phyloP scores from a whole-genome alignment of 2,797 vertebrate genomes.

The Harpagifer antarcticus region DNA sequence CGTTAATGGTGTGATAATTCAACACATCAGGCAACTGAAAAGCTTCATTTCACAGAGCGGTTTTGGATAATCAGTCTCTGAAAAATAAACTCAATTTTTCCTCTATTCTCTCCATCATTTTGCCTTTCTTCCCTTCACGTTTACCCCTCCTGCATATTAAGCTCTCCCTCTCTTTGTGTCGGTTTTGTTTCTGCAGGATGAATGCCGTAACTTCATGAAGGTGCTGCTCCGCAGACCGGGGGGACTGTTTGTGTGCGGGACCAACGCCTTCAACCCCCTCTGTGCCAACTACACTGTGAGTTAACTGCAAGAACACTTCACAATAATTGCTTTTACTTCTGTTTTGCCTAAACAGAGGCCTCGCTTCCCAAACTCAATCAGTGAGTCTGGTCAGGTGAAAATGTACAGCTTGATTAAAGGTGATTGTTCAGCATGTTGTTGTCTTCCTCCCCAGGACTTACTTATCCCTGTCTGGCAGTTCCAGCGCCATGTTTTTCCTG shows the following conservation, averaged over 20 bases:
- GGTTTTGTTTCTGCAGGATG: conserved; percentile 82
- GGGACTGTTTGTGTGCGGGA: conserved; percentile 93
- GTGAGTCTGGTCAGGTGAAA: conserved; percentile 39
- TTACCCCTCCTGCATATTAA: conserved; percentile 36
- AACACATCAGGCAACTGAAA: conserved; percentile 72
- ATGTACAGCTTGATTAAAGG: conserved; percentile 46
- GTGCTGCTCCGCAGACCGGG: conserved; percentile 91
- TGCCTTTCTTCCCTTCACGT: conserved; percentile 16
- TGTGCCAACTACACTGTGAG: conserved; percentile 97
- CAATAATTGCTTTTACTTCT: background rate
- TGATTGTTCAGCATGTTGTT: conserved; percentile 47
- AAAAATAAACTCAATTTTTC: conserved; percentile 49
- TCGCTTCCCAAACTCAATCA: conserved; percentile 36
- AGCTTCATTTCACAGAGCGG: conserved; percentile 66
- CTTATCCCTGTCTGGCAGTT: conserved; percentile 55
- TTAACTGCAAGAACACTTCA: conserved; percentile 29
- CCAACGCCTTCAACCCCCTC: conserved; percentile 96
- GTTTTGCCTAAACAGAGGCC: conserved; percentile 8
- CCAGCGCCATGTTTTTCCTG: conserved; percentile 46
- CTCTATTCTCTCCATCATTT: conserved; percentile 32
- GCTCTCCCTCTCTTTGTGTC: conserved; percentile 14
- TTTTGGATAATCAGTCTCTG: conserved; percentile 61
- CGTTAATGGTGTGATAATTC: conserved; percentile 77
- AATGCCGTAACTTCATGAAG: conserved; percentile 96
- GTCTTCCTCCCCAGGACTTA: conserved; percentile 56